Base-by-base conservation (phyloP, 2,113 vertebrate genomes). In the Xerus inauris region DNA sequence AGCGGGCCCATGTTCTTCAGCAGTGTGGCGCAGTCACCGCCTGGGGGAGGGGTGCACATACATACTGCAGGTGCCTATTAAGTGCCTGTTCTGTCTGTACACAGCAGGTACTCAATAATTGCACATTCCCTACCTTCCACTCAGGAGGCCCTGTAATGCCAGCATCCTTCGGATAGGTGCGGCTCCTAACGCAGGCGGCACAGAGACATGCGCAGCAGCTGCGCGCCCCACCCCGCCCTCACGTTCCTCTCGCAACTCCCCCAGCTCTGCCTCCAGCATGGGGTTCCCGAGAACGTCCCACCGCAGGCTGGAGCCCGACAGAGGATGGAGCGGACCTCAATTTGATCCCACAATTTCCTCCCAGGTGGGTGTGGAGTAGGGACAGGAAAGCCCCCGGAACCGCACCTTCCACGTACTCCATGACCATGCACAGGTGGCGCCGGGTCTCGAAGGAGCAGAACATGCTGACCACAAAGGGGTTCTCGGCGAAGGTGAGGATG, bases 371-470 rank as follows among this genome's bases (percentile, higher is more conserved):
- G 28, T 42, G 38, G 54, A 47, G 24, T n/a, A n/a, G n/a, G n/a
- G n/a, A n/a, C n/a, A 40, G 1, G 65, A 12, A 28, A 59, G n/a
- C 38, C 71, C 38, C 17, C 72, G 0, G 13, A 65, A 8, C 5
- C 96, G 96, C 97, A 99, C 99, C 99, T 99, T 99, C 99, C 96
- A 99, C 99, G 0, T 99, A 99, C 97, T 99, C 99, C 99, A 99
- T 99, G 97, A 99, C 99, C 99, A 99, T 99, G 98, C 99, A 99
- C 72, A 99, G 99, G 97, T 99, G 99, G 5, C 99, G 98, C 12
- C 99, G 99, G 0, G 99, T 99, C 98, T 99, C 99, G 0, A 99
- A 99, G 49, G 99, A 99, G 98, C 99, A 99, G 98, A 99, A 99
- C 99, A 99, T 99, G 97, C 99, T 99, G 97, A 99, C 99, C 14